A percentile compares a stretch with the other conserved stretches of the same genome.
phyloP scores from a whole-genome alignment of 2,797 vertebrate species.

The Crenuchus spilurus region DNA sequence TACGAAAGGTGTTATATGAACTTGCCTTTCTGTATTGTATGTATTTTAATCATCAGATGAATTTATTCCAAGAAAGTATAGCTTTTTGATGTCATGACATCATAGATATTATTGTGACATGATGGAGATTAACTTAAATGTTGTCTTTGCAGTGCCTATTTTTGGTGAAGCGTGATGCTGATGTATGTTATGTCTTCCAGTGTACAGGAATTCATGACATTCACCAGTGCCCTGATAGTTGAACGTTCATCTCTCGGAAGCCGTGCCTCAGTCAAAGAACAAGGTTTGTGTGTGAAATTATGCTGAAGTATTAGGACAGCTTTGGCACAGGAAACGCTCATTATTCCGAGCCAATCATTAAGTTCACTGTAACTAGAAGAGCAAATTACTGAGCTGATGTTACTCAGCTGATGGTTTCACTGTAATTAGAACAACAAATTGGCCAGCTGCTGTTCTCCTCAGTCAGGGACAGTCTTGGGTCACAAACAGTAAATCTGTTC shows the following conservation, averaged over 20 bases:
- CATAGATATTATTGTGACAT: too few species aligned
- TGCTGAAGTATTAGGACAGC: too few species aligned
- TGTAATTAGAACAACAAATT: constrained; percentile 14
- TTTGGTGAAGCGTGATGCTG: background rate
- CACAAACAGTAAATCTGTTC: background rate
- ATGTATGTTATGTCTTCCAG: constrained; percentile 59
- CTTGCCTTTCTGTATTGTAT: too few species aligned
- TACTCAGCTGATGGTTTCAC: background rate
- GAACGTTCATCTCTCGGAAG: constrained; percentile 81
- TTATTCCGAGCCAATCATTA: constrained; percentile 34
- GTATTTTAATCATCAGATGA: too few species aligned
- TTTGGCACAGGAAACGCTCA: background rate
- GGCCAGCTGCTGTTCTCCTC: background rate
- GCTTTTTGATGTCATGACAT: too few species aligned
- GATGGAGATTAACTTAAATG: too few species aligned
- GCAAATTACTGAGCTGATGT: background rate
- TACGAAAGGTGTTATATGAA: too few species aligned
- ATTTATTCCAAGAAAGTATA: too few species aligned
- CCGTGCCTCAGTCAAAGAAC: constrained; percentile 84
- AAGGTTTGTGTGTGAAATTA: constrained; percentile 84
- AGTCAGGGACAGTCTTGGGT: background rate
- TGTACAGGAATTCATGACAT: constrained; percentile 87
- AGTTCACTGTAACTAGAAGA: constrained; percentile 5
- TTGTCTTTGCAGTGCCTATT: too few species aligned
- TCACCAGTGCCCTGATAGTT: constrained; percentile 86